Evolutionary conservation across 2,113 vertebrate genomes (phyloP).

Genomic region (Rhinopomastus cyanomelas): DNA sequence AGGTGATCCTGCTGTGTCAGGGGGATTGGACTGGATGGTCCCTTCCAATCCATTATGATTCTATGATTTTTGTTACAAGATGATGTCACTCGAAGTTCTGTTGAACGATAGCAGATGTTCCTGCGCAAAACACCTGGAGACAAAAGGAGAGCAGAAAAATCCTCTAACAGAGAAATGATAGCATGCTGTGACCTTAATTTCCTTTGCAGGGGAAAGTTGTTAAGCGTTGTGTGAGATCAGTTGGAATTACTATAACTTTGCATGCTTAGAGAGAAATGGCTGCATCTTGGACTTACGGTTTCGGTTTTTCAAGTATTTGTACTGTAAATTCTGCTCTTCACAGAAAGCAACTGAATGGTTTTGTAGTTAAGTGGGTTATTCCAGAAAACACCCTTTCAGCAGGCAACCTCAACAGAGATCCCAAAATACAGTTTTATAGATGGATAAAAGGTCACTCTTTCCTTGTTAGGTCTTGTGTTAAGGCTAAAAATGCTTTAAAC

Average conservation of each 20-base stretch:
- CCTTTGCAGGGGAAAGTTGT: background rate
- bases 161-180: background rate
- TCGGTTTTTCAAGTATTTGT: background rate
- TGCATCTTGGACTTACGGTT: background rate
- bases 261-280: background rate
- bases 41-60: background rate
- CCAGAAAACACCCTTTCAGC: background rate
- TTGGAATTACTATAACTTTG: background rate
- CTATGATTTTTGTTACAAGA: background rate
- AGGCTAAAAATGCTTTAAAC: background rate
- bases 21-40: no score
- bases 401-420: background rate
- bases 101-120: background rate
- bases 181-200: background rate
- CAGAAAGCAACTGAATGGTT: background rate
- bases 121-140: background rate
- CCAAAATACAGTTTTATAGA: background rate
- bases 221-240: background rate
- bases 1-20: no score
- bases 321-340: background rate
- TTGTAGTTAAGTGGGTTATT: background rate
- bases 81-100: background rate
- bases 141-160: background rate
- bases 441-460: background rate
- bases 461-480: background rate